Base-by-base conservation (phyloP, 2,888 invertebrate genomes). In the Phyto melanocephala region DNA sequence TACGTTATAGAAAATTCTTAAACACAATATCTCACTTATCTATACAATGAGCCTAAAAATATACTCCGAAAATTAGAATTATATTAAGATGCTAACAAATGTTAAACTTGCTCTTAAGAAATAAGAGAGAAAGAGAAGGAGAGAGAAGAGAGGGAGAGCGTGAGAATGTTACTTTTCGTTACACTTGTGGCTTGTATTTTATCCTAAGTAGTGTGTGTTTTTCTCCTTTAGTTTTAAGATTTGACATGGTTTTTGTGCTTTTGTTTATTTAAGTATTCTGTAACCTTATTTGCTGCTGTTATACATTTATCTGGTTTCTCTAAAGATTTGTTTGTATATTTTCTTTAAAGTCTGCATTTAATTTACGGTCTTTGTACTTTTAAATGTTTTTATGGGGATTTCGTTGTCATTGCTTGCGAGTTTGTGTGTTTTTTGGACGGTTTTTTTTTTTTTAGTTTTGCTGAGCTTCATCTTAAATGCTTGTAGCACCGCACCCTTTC, bases 401-500 rank as follows among this genome's bases (percentile, higher is more conserved):
- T 76, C 56, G 28, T 76, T 33, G 37, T 71, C 2, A 8, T 37
- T 60, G 1, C 8, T 35, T 60, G 24, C 65, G 40, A 6, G 28
- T 28, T 28, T 37, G 13, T 40, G 15, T 24, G 35, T 71, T 5
- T 35, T 58, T 58, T 10, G n/a, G n/a, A 24, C 22, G 42, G 15
- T 50, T n/a, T 45, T 56, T 47, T 20, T 50, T 40, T 15, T 11
- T 50, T 20, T 11, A 20, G 50, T 45, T 20, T 20, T n/a, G 35
- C 28, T 54, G 15, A 65, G 54, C 37, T 47, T 72, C 67, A 72
- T 84, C 76, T 77, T 77, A 65, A 76, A 52, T 70, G 70, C 77
- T 81, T 76, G 70, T 81, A 60, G 42, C 60, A 83, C 83, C 81
- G 84, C 84, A 76, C 77, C 81, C 83, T 84, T 70, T 81, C 83